Evolutionary conservation across 1,140 invertebrate genomes (phyloP).

Genomic region (Pissodes strobi): DNA sequence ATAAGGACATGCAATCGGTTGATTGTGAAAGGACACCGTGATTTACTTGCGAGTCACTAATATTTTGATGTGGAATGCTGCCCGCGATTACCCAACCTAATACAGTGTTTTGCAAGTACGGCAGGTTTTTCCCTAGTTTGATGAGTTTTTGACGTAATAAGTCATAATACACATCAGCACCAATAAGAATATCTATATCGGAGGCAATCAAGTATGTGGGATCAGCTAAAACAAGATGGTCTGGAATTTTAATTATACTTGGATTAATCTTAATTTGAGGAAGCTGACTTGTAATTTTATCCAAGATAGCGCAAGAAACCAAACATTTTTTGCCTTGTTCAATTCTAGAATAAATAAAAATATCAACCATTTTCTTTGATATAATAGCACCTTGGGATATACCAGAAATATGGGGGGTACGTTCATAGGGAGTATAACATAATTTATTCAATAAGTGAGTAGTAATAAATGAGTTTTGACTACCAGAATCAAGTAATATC

Average conservation of each 20-base stretch:
- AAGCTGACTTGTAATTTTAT: neutral
- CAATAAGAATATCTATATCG: conserved; percentile 17
- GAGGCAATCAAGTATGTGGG: conserved; percentile 1
- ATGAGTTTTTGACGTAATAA: neutral
- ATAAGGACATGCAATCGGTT: neutral
- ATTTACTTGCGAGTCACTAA: too few species aligned
- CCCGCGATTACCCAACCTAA: conserved; percentile 25
- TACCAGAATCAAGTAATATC: neutral
- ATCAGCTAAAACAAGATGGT: conserved; percentile 2
- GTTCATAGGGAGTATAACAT: neutral
- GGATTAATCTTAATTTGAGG: conserved; percentile 7
- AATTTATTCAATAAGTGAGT: conserved; percentile 1
- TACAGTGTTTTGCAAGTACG: conserved; percentile 1
- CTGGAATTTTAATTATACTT: conserved; percentile 2
- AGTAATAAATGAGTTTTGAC: conserved; percentile 5
- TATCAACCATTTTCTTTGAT: conserved; percentile 16
- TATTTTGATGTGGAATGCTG: neutral
- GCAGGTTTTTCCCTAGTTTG: conserved; percentile 8
- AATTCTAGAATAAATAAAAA: conserved; percentile 3
- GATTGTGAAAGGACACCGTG: neutral
- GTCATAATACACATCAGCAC: conserved; percentile 22
- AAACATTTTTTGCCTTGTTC: neutral
- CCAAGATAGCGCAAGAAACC: conserved; percentile 9
- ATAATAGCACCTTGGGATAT: neutral
- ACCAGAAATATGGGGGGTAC: conserved; percentile 3